Base-by-base conservation (phyloP, 2,113 vertebrate genomes). In the Mustela lutreola region DNA sequence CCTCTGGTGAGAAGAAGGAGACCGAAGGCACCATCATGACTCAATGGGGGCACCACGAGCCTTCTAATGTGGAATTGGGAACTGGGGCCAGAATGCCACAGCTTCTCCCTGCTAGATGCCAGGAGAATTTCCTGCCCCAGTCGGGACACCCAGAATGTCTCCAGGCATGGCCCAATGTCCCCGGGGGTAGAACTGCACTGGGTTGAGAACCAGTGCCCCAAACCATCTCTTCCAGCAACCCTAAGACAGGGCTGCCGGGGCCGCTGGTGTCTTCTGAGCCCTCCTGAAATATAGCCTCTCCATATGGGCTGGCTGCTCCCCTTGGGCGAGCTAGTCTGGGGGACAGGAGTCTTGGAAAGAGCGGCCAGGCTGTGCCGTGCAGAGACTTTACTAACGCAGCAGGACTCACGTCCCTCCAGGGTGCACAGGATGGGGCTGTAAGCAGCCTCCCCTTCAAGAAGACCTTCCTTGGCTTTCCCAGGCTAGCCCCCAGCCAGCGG, bases 41-140 rank as follows among this genome's bases (percentile, higher is more conserved):
- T 65, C 5, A 4, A 24, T 0, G 8, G 73, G 0, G 2, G 9
- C 7, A 3, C 39, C 67, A 8, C 4, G 7, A 21, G 11, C 22
- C 33, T 39, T 75, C 71, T 42, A 22, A 42, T 5, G 2, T 24
- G 16, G 71, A 42, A 75, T 7, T 7, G 7, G 3, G 62, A 70
- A 39, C 9, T 3, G 4, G 31, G 26, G n/a, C 42, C 4, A 16
- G 42, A 22, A 50, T 18, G 63, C 24, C 39, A 4, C 0, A 1
- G 24, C 19, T 53, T 42, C 75, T 1, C 5, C 60, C 5, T 10
- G 21, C n/a, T 11, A 18, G 28, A 45, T 28, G 79, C 56, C 78
- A n/a, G n/a, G 21, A 36, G 36, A 9, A 24, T 4, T 50, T 48
- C 81, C n/a, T 85, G 80, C n/a, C 45, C 14, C 18, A 65, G 21